Percentiles rank a stretch among this genome's conserved stretches.
phyloP scores from a whole-genome alignment of 2,888 invertebrate genomes.

The Standfussiana lucernea region DNA sequence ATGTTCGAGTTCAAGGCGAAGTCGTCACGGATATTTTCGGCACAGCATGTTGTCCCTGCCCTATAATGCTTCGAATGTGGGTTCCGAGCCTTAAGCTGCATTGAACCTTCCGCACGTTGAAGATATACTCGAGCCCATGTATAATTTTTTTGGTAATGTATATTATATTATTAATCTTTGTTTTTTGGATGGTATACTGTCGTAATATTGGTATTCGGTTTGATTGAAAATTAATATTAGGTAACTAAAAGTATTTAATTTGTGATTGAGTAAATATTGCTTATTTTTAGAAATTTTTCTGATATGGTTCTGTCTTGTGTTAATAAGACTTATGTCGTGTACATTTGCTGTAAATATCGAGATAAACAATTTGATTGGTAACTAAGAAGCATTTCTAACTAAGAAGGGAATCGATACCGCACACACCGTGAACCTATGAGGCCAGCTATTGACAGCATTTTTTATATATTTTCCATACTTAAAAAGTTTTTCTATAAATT shows the following conservation, averaged over 20 bases:
- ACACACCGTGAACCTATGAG: background rate
- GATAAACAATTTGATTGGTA: background rate
- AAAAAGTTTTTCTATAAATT: background rate
- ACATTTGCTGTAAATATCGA: background rate
- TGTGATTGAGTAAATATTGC: background rate
- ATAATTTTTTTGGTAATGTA: background rate
- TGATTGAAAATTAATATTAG: background rate
- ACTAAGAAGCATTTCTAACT: too few relatives aligned
- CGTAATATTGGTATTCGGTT: background rate
- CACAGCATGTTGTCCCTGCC: slow-evolving; percentile 19
- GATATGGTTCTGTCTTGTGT: too few relatives aligned
- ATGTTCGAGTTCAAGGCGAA: slow-evolving; percentile 1
- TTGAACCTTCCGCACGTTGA: slow-evolving; percentile 22
- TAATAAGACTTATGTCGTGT: background rate
- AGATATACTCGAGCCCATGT: slow-evolving; percentile 11
- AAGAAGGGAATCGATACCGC: background rate
- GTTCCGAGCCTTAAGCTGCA: slow-evolving; percentile 32
- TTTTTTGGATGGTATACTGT: background rate
- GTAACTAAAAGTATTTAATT: background rate
- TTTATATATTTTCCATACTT: background rate
- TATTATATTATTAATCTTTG: background rate
- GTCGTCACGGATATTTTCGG: slow-evolving; percentile 9
- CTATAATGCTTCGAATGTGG: slow-evolving; percentile 24
- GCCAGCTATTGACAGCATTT: background rate
- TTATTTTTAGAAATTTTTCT: background rate